These are phyloP conservation scores for Carettochelys insculpta DNA, from an alignment of 2,113 vertebrate genomes.

Conservation along the genomic window DNA sequence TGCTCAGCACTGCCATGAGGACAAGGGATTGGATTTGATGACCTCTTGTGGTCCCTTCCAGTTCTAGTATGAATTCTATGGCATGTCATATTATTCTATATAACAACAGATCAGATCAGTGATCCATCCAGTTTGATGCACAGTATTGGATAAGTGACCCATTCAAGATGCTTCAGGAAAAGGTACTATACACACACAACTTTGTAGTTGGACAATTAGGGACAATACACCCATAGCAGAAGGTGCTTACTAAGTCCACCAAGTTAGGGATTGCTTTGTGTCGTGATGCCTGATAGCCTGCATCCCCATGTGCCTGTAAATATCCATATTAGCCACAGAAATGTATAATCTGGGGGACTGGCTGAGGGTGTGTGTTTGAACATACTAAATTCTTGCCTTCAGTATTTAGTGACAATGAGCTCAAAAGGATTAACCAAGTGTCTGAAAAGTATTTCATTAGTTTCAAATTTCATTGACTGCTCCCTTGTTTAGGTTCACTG, in stretches of 20 bases:
- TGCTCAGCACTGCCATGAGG: no score
- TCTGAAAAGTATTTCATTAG: neutral
- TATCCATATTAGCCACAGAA: neutral
- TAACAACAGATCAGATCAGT: neutral
- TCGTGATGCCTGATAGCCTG: neutral
- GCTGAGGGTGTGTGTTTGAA: accelerated
- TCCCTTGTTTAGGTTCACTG: neutral
- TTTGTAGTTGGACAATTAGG: neutral
- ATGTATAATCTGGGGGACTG: neutral
- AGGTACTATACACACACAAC: neutral
- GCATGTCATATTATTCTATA: no score
- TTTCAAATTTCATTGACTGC: neutral
- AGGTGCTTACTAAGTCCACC: neutral
- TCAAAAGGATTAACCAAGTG: neutral
- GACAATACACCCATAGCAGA: neutral
- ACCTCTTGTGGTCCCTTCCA: no score
- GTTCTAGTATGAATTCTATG: no score
- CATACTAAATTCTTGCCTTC: neutral
- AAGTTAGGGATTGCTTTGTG: neutral
- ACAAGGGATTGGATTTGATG: no score
- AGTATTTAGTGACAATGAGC: neutral
- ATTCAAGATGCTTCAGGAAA: neutral
- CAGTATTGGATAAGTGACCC: neutral
- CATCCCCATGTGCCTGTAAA: neutral
- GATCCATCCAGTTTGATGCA: neutral